Conservation (phyloP, 2,888 invertebrate genomes). For the Chaitophorus viminalis region DNA sequence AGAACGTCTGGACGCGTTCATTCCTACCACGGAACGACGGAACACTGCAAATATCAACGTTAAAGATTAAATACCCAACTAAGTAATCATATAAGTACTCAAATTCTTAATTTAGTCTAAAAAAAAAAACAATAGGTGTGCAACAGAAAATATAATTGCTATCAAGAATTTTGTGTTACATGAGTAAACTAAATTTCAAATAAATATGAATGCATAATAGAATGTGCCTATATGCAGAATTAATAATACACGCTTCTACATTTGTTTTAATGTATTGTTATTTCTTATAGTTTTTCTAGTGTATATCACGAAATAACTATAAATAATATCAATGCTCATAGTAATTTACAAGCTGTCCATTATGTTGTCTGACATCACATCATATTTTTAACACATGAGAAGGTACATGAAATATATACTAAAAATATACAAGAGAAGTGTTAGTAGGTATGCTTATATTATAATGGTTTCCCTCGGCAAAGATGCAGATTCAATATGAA, state of each 20-base stretch:
- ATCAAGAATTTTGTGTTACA: too few species aligned
- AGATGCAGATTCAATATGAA: constrained; percentile 53
- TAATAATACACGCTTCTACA: not conserved
- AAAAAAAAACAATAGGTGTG: not conserved
- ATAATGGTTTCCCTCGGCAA: constrained; percentile 42
- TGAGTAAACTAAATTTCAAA: not conserved
- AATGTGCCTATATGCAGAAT: not conserved
- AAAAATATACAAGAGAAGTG: constrained; percentile 20
- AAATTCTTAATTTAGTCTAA: not conserved
- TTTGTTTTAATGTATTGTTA: not conserved
- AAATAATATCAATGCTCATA: constrained; percentile 5
- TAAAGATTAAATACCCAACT: not conserved
- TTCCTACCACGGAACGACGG: not conserved
- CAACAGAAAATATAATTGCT: too few species aligned
- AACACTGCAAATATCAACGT: not conserved
- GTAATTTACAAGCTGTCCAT: constrained; percentile 13
- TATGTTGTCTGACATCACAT: constrained; percentile 41
- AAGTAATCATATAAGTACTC: not conserved
- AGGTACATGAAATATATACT: constrained; percentile 19
- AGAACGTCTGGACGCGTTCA: not conserved
- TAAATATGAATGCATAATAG: not conserved
- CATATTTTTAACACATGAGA: constrained; percentile 32
- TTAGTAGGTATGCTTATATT: constrained; percentile 15
- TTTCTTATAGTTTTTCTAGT: not conserved
- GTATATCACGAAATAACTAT: not conserved